Evolutionary conservation across 2,888 invertebrate genomes (phyloP).

Genomic region (Eupithecia tripunctaria): DNA sequence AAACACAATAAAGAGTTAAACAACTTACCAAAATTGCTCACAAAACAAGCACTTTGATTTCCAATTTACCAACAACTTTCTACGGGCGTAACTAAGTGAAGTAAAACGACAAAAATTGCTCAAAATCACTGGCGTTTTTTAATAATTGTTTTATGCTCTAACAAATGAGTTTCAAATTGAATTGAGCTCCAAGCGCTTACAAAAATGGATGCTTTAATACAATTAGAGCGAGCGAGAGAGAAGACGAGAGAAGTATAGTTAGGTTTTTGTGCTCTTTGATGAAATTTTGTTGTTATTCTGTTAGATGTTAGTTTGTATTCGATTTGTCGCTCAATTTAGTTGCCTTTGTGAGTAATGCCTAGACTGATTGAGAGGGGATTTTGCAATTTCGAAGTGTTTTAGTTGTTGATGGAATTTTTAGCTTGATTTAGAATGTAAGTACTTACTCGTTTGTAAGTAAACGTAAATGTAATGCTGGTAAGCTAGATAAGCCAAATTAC

Average conservation of each 20-base stretch:
- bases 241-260: slow-evolving; percentile 47
- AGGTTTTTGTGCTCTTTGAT: slow-evolving; percentile 57
- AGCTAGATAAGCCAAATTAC: too few relatives aligned
- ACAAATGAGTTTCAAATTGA: slow-evolving; percentile 89
- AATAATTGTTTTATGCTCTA: slow-evolving; percentile 84
- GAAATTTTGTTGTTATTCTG: slow-evolving; percentile 57
- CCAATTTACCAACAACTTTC: slow-evolving; percentile 37
- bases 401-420: background rate
- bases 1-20: slow-evolving; percentile 9
- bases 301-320: slow-evolving; percentile 59
- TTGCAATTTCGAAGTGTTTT: slow-evolving; percentile 14
- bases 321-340: slow-evolving; percentile 58
- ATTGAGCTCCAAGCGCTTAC: slow-evolving; percentile 84
- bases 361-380: slow-evolving; percentile 43
- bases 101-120: slow-evolving; percentile 78
- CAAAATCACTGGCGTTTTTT: slow-evolving; percentile 82
- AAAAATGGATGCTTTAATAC: slow-evolving; percentile 88
- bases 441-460: too few relatives aligned
- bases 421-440: slow-evolving; percentile 3
- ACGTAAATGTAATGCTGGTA: too few relatives aligned
- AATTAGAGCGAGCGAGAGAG: slow-evolving; percentile 83
- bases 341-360: slow-evolving; percentile 41
- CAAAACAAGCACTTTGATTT: slow-evolving; percentile 32
- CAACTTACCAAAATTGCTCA: slow-evolving; percentile 24
- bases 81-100: slow-evolving; percentile 63